Conservation (phyloP, 2,113 vertebrate genomes). For the Spea multiplicata region DNA sequence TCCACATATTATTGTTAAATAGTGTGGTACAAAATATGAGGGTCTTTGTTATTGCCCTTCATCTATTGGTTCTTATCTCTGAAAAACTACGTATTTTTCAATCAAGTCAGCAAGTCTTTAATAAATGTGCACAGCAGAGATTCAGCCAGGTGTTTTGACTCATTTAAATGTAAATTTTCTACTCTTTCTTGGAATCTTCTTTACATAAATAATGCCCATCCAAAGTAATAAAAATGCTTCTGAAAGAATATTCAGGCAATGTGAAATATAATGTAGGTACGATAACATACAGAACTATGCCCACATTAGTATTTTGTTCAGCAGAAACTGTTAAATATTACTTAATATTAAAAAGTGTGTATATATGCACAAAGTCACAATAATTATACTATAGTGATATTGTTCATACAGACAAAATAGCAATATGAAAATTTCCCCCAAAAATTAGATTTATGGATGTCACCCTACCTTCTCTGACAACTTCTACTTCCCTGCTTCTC, state of each 20-base stretch:
- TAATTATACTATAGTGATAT: too few species aligned
- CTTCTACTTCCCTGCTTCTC: too few species aligned
- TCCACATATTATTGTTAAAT: background rate
- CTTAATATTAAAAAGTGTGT: too few species aligned
- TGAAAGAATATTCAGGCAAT: background rate
- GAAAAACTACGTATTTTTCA: background rate
- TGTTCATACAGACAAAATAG: too few species aligned
- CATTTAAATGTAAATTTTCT: constrained; percentile 19
- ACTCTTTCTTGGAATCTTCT: background rate
- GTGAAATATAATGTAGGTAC: background rate
- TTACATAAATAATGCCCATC: constrained; percentile 12
- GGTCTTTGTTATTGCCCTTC: background rate
- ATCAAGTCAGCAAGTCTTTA: constrained; percentile 17
- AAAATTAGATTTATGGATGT: too few species aligned
- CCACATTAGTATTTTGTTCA: background rate
- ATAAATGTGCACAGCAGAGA: constrained; percentile 20
- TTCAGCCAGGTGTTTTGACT: constrained; percentile 23
- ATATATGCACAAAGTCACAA: too few species aligned
- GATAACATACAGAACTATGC: background rate
- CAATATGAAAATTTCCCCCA: too few species aligned
- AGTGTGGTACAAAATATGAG: background rate
- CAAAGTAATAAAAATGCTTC: background rate
- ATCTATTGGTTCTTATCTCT: background rate
- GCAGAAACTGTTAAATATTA: background rate
- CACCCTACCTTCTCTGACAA: too few species aligned